Evolutionary conservation across 1,140 invertebrate species (phyloP), one percentile per base, ranked within the genome.

Genomic region (Lepidurus packardi): DNA sequence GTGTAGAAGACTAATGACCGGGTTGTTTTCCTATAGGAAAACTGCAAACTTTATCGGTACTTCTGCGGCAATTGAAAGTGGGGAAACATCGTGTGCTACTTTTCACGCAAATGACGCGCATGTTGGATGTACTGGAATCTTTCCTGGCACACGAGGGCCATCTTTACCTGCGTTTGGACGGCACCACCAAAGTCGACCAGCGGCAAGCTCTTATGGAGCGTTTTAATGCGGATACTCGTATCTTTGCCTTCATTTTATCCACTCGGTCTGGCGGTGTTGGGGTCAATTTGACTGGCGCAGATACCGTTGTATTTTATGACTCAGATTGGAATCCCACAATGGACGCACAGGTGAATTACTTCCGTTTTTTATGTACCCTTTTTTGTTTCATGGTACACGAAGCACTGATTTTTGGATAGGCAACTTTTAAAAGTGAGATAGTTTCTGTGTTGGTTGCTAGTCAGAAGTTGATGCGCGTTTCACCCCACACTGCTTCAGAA

Each of bases 281-380:
- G 78, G 93, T 99, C 16, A 99, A 99, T 89, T 88, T 99, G 77
- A 99, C 97, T 10, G 98, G 98, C 77, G 98, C 98, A 43, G 98
- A 99, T 87, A 98, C 97, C 81, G 98, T 99, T 73, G 94, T 99
- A 84, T 99, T 99, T 87, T 99, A 99, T 86, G 98, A 99, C 87
- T 98, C 95, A 80, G 98, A 99, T 87, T 99, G 98, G 98, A 99
- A 99, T 90, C 97, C 98, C 73, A 99, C 97, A 0, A 99, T 99
- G 97, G 97, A 99, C 89, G 97, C 97, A 73, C 98, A 89, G 81
- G 81, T 82, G 76, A 21, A n/a, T 65, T 8, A 1, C n/a, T 65
- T 21, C 0, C 21, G 1, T 65, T 1, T 6, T 21, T 47, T 47
- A 7, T 9, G 53, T n/a, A n/a, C 16, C 45, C 9, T 47, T 47